Conservation (phyloP, 2,797 vertebrate species). For the Telmatherina bonti region DNA sequence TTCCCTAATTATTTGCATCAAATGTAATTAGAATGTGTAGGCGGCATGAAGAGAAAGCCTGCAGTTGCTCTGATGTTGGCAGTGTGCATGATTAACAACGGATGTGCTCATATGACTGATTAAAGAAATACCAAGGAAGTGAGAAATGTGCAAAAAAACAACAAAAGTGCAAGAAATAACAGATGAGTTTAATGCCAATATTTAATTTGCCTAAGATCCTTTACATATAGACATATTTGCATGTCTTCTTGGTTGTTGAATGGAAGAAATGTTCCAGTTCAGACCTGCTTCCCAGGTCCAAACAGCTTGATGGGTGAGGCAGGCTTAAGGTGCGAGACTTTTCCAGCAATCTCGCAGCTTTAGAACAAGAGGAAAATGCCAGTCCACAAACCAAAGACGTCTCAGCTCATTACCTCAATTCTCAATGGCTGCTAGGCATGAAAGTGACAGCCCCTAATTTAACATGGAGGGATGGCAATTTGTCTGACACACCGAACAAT, state of each 20-base stretch:
- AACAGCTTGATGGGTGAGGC: constrained; percentile 17
- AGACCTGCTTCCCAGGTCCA: constrained; percentile 4
- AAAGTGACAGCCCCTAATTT: constrained; percentile 81
- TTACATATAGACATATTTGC: not conserved
- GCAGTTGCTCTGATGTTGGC: not conserved
- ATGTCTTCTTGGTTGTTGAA: not conserved
- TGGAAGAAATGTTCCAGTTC: not conserved
- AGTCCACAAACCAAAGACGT: constrained; percentile 67
- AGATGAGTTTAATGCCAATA: constrained; percentile 3
- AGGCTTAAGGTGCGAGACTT: constrained; percentile 29
- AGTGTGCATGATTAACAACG: not conserved
- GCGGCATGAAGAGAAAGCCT: constrained; percentile 1
- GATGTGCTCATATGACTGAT: not conserved
- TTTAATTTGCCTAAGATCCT: not conserved
- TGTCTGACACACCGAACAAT: constrained; percentile 79
- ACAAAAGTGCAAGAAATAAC: constrained; percentile 21
- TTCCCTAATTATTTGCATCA: constrained; percentile 3
- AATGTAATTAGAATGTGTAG: constrained; percentile 17
- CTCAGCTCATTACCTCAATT: constrained; percentile 75
- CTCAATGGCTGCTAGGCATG: constrained; percentile 61
- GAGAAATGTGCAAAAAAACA: not conserved
- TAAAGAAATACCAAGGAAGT: not conserved
- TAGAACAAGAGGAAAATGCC: constrained; percentile 66
- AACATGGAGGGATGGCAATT: constrained; percentile 77
- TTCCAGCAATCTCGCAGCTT: constrained; percentile 12